Conservation (phyloP, 2,113 vertebrate species). For the Corythornis cristatus region DNA sequence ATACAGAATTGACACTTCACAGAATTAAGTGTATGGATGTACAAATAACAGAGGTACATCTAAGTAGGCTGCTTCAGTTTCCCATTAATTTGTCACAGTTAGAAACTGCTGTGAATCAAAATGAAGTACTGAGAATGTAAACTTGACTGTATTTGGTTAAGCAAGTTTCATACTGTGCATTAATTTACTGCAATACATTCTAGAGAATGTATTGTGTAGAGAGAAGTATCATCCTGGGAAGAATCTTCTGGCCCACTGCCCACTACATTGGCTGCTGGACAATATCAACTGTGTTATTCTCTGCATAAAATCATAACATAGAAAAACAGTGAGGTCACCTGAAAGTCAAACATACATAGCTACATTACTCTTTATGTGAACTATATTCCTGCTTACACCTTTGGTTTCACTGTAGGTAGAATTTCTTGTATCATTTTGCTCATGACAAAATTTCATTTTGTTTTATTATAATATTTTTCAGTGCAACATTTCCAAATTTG, state of each 20-base stretch:
- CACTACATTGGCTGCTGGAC: not conserved
- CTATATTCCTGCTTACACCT: not conserved
- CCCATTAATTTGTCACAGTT: not conserved
- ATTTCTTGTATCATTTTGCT: not conserved
- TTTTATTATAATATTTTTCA: not conserved
- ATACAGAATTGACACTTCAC: not conserved
- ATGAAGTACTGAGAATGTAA: not conserved
- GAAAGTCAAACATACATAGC: not conserved
- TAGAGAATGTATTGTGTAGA: not conserved
- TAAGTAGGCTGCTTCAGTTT: not conserved
- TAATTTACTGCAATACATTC: slow-evolving; percentile 14
- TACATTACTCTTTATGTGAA: not conserved
- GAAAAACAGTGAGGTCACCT: not conserved
- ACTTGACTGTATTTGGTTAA: slow-evolving; percentile 31
- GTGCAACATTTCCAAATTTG: not conserved
- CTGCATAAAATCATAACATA: not conserved
- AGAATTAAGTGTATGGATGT: not conserved
- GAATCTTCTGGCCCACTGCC: slow-evolving; percentile 10
- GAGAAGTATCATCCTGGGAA: slow-evolving; percentile 4
- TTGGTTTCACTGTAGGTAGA: not conserved
- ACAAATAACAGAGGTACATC: not conserved
- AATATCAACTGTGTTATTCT: not conserved
- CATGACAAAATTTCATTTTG: not conserved
- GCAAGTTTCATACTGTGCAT: not conserved
- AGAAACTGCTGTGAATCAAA: too few relatives aligned